A percentile compares a stretch with the other conserved stretches of the same genome.
phyloP scores from a whole-genome alignment of 2,888 invertebrate species.

The Platycnemis pennipes region DNA sequence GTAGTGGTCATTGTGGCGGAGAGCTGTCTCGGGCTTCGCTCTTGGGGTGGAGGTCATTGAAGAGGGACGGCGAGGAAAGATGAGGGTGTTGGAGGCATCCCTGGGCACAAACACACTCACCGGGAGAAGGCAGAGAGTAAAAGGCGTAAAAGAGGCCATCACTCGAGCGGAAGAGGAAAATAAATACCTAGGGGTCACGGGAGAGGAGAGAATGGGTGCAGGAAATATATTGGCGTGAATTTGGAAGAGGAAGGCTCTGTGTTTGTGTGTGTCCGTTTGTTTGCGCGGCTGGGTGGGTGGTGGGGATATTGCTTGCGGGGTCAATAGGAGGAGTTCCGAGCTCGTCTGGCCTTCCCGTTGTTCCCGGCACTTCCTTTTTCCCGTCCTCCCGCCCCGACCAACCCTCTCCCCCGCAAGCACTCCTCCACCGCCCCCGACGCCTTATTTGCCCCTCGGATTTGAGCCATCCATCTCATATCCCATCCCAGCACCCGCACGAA shows the following conservation, averaged over 20 bases:
- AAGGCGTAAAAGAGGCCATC: constrained; percentile 33
- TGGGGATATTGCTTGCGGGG: background rate
- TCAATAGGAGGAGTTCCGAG: background rate
- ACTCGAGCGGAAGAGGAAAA: constrained; percentile 29
- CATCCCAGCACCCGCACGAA: background rate
- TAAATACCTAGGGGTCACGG: constrained; percentile 55
- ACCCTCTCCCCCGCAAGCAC: background rate
- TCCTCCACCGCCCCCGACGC: background rate
- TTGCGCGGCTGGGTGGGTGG: background rate
- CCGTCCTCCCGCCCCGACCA: background rate
- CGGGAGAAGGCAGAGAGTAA: background rate
- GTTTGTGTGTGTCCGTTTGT: background rate
- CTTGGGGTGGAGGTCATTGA: background rate
- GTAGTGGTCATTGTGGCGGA: background rate
- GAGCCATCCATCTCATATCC: constrained; percentile 3
- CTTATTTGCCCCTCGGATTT: background rate
- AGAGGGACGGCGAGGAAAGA: background rate
- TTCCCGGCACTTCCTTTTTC: background rate
- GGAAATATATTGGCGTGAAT: constrained; percentile 60
- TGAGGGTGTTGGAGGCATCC: too few relatives aligned
- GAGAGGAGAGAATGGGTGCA: constrained; percentile 2
- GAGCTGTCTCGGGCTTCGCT: too few relatives aligned
- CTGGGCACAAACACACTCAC: background rate
- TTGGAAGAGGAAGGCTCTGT: background rate
- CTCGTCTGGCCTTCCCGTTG: background rate